A percentile compares a stretch with the other conserved stretches of the same genome.
Conservation (phyloP, 1,140 invertebrate genomes). For the Helicoverpa armigera region DNA sequence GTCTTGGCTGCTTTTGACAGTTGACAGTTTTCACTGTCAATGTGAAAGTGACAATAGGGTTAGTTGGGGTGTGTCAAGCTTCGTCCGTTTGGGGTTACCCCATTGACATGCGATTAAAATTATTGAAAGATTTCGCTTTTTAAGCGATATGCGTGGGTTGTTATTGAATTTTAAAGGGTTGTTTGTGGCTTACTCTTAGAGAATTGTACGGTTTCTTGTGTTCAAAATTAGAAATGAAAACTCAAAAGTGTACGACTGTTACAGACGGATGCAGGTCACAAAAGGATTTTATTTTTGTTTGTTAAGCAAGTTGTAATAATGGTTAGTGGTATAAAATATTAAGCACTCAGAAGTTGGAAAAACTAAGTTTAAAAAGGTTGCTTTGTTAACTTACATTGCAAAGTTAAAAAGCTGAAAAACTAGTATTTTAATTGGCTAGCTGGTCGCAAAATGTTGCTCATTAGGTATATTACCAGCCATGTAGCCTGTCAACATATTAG, state of each 20-base stretch:
- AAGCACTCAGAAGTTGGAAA: no score
- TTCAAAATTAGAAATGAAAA: constrained; percentile 16
- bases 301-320: background rate
- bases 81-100: constrained; percentile 61
- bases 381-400: no score
- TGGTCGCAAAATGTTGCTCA: background rate
- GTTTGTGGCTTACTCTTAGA: constrained; percentile 48
- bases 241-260: background rate
- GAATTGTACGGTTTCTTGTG: constrained; percentile 29
- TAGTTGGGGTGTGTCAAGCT: constrained; percentile 80
- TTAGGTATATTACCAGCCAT: background rate
- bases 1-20: constrained; percentile 83
- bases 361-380: no score
- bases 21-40: constrained; percentile 85
- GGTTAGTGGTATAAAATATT: no score
- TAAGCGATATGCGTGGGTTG: constrained; percentile 55
- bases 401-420: no score
- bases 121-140: constrained; percentile 79
- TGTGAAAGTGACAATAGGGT: constrained; percentile 75
- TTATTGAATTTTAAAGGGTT: constrained; percentile 64
- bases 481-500: background rate
- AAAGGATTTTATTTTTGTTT: background rate
- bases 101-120: constrained; percentile 82
- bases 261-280: background rate
- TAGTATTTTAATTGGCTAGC: background rate